Evolutionary conservation across 2,113 vertebrate genomes (phyloP).

Genomic region (Noctilio leporinus): DNA sequence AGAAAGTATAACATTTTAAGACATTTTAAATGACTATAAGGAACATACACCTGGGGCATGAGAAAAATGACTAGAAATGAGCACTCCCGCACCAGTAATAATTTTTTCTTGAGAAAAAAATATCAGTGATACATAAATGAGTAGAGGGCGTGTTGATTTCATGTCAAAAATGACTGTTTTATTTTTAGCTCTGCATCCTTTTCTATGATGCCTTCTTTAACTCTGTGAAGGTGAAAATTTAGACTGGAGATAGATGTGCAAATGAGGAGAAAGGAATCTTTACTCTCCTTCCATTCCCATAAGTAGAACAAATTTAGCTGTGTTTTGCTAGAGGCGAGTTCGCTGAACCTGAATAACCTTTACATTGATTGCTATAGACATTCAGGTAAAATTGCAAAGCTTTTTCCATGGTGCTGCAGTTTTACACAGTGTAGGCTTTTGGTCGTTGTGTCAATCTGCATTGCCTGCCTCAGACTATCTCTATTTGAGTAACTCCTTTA

Average conservation of each 20-base stretch:
- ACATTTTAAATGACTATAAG: neutral
- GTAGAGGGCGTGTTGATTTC: neutral
- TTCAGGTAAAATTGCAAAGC: conserved; percentile 24
- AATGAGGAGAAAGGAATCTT: conserved; percentile 19
- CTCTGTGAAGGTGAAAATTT: conserved; percentile 35
- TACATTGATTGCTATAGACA: conserved; percentile 56
- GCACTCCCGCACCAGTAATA: neutral
- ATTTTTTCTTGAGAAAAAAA: neutral
- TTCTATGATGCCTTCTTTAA: neutral
- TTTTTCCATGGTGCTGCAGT: conserved; percentile 11
- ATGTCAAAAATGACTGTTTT: neutral
- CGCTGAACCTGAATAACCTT: conserved; percentile 61
- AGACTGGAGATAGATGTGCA: neutral
- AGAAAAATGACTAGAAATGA: neutral
- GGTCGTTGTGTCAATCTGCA: conserved; percentile 40
- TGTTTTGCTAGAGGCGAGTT: conserved; percentile 56
- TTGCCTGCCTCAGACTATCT: conserved; percentile 39
- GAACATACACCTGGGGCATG: neutral
- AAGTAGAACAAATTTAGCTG: conserved; percentile 55
- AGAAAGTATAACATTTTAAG: neutral
- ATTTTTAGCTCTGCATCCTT: neutral
- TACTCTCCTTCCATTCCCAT: conserved; percentile 10
- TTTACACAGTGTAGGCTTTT: neutral
- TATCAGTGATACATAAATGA: neutral
- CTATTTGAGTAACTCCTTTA: conserved; percentile 15